Conservation (phyloP, 35 echinoderm and acorn worm genomes). For the Heliocidaris tuberculata region DNA sequence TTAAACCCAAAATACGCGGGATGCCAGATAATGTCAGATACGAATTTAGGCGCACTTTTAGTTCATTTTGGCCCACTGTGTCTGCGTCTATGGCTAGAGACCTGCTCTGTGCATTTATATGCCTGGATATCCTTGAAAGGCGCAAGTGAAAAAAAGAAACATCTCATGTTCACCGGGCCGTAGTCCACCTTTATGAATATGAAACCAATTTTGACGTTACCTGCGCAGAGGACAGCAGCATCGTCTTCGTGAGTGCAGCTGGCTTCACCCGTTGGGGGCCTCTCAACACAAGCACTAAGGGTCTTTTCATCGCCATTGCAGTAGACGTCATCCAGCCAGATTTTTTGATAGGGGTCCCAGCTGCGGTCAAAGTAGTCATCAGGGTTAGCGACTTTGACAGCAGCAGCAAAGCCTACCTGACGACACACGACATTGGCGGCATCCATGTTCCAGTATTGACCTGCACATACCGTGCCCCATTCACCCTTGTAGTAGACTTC, state of each 20-base stretch:
- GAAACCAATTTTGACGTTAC: not conserved
- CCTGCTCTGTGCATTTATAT: too few species aligned
- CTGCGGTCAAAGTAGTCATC: not conserved
- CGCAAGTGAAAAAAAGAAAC: too few species aligned
- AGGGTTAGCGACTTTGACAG: not conserved
- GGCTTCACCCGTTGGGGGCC: not conserved
- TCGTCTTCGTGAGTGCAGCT: not conserved
- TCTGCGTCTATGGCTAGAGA: too few species aligned
- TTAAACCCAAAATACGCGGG: too few species aligned
- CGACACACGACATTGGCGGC: not conserved
- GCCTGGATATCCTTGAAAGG: too few species aligned
- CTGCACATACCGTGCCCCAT: not conserved
- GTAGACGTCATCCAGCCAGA: not conserved
- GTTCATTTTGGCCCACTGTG: too few species aligned
- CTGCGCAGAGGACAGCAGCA: not conserved
- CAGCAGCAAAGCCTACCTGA: not conserved
- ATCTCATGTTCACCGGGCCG: too few species aligned
- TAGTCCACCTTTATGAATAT: not conserved
- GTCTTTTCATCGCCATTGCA: not conserved
- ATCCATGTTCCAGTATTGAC: not conserved
- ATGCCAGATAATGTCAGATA: too few species aligned
- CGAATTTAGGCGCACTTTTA: too few species aligned
- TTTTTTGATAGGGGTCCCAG: not conserved
- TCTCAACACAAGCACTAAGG: not conserved
- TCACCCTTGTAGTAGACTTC: not conserved